Conservation (phyloP, 2,797 vertebrate species). For the Chelonia mydas region DNA sequence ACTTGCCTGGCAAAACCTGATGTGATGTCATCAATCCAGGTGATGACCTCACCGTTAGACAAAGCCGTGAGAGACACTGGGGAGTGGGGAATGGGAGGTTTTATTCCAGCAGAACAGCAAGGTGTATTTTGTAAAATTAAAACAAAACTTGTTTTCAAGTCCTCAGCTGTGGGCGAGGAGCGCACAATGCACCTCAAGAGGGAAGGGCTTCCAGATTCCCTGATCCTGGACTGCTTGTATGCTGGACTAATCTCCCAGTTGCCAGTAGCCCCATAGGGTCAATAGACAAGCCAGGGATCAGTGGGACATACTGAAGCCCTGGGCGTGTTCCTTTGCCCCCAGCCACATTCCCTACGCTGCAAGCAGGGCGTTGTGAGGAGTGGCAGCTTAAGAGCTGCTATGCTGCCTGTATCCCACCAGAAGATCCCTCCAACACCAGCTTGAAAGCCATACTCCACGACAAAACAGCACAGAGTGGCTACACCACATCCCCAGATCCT, state of each 20-base stretch:
- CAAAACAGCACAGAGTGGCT: neutral
- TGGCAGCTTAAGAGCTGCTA: neutral
- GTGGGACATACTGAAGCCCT: neutral
- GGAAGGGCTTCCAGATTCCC: neutral
- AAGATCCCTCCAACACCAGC: neutral
- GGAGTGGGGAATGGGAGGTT: accelerated
- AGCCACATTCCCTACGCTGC: neutral
- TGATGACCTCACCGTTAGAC: accelerated
- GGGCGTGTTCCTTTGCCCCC: neutral
- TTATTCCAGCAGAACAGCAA: neutral
- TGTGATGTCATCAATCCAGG: neutral
- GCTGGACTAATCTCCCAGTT: neutral
- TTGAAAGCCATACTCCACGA: neutral
- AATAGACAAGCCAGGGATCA: neutral
- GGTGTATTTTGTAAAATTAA: neutral
- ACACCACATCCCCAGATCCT: neutral
- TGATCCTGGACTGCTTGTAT: neutral
- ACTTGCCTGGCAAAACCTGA: too few species aligned
- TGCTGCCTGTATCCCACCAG: neutral
- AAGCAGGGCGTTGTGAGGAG: neutral
- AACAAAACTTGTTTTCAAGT: neutral
- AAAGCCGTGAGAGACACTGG: neutral
- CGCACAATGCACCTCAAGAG: neutral
- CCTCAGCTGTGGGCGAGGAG: neutral
- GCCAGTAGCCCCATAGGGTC: neutral